Conservation (phyloP, 2,888 invertebrate genomes). For the Parochlus steinenii region DNA sequence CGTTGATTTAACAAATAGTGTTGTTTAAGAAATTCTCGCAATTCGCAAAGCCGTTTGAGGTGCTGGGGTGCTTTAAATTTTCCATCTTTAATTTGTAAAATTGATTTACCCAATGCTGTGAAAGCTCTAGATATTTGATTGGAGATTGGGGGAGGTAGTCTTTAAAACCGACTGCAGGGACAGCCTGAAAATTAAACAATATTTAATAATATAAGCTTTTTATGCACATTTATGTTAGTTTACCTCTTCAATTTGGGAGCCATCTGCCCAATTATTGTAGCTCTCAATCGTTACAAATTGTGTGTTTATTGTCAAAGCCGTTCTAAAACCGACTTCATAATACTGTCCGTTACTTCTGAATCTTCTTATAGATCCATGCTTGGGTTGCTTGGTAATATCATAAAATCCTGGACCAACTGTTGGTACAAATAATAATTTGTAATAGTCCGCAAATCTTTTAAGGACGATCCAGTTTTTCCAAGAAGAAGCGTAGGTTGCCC, state of each 20-base stretch:
- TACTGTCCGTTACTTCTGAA: conserved; percentile 25
- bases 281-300: conserved; percentile 46
- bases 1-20: conserved; percentile 30
- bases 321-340: conserved; percentile 38
- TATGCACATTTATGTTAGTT: no score
- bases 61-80: conserved; percentile 8
- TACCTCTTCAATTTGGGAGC: conserved; percentile 58
- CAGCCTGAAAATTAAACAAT: no score
- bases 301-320: conserved; percentile 38
- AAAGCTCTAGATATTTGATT: conserved; percentile 44
- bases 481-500: conserved; percentile 44
- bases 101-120: conserved; percentile 40
- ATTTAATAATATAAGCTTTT: no score
- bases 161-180: conserved; percentile 25
- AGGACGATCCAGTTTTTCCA: conserved; percentile 41
- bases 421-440: conserved; percentile 44
- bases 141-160: conserved; percentile 44
- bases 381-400: conserved; percentile 37
- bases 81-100: conserved; percentile 28
- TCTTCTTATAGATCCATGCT: conserved; percentile 26
- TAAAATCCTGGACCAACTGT: conserved; percentile 55
- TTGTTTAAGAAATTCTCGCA: conserved; percentile 30
- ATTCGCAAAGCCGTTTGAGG: conserved; percentile 18
- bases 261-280: conserved; percentile 61
- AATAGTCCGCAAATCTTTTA: conserved; percentile 37